Percentiles rank a stretch among this genome's conserved stretches.
phyloP scores from a whole-genome alignment of 1,140 invertebrate species.

The Tenebrio molitor region DNA sequence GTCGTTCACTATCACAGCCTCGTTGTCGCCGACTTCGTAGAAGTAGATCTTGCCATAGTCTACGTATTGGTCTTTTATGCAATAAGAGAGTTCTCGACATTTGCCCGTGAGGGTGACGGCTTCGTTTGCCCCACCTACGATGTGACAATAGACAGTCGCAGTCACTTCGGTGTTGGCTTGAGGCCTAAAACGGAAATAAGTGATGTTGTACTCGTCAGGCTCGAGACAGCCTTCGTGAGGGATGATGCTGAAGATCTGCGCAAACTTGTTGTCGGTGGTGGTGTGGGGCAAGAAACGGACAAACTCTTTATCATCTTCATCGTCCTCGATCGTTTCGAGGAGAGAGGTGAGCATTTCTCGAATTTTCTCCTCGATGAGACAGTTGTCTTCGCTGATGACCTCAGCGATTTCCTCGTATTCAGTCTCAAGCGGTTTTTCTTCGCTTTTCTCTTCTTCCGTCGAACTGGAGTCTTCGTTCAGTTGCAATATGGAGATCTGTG shows the following conservation, averaged over 20 bases:
- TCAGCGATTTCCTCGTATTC: neutral
- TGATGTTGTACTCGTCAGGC: conserved; percentile 63
- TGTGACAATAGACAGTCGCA: conserved; percentile 61
- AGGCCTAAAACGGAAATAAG: conserved; percentile 65
- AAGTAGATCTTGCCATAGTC: conserved; percentile 65
- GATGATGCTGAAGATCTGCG: conserved; percentile 62
- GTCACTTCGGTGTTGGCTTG: conserved; percentile 58
- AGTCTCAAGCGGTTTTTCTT: neutral
- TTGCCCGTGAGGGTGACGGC: conserved; percentile 61
- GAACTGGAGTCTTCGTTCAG: too few relatives aligned
- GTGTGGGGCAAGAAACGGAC: neutral
- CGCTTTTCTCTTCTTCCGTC: neutral
- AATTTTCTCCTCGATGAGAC: neutral
- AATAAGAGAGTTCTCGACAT: conserved; percentile 63
- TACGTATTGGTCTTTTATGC: conserved; percentile 61
- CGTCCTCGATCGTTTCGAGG: neutral
- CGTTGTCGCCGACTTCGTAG: conserved; percentile 54
- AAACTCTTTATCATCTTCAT: neutral
- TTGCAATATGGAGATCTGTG: too few relatives aligned
- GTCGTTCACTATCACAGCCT: conserved; percentile 46
- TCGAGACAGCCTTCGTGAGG: conserved; percentile 63
- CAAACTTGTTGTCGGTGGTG: neutral
- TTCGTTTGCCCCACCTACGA: conserved; percentile 65
- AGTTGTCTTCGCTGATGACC: neutral
- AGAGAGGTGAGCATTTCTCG: neutral